Evolutionary conservation across 2,888 invertebrate genomes (phyloP), one percentile per base, ranked within the genome.

Genomic region (Campoplex nolae): DNA sequence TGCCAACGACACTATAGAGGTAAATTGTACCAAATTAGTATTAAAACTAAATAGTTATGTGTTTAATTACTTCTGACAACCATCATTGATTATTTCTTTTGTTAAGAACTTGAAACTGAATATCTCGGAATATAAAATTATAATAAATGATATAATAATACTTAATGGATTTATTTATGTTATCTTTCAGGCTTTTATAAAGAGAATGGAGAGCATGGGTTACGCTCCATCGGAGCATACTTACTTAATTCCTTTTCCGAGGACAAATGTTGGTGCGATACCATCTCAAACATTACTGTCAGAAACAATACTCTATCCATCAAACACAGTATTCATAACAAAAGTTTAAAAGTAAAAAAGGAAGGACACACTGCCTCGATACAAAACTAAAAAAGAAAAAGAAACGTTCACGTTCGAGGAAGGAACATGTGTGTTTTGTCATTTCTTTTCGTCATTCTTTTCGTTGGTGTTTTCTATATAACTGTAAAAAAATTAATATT

Each of bases 281-380:
- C 91, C 94, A 16, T 89, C 90, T 18, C 89, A 92, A 81, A 91
- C 90, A 62, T 90, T 87, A 74, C 87, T 94, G 28, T 91, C 91
- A 54, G 94, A 94, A 13, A 94, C 94, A 18, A 92, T 94, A 81
- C 89, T 94, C 35, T 94, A 91, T 90, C 94, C 94, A 83, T 93
- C 94, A 18, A 94, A 94, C 78, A 94, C 94, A 89, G 92, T 94
- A 91, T 94, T 94, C 82, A 94, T 94, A 87, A 93, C 93, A 76
- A 94, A 94, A 86, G 92, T 94, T 90, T 93, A 93, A 91, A 68
- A 48, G n/a, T 32, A 13, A 80, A 71, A 56, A 74, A 54, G 51
- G 2, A 65, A 58, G 70, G 75, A 18, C 23, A 67, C 51, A 48
- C 54, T 28, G 62, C 13, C 73, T 67, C 73, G 67, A 77, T 45